Evolutionary conservation across 2,888 invertebrate genomes (phyloP), one percentile per base, ranked within the genome.

Genomic region (Halictus quadricinctus): DNA sequence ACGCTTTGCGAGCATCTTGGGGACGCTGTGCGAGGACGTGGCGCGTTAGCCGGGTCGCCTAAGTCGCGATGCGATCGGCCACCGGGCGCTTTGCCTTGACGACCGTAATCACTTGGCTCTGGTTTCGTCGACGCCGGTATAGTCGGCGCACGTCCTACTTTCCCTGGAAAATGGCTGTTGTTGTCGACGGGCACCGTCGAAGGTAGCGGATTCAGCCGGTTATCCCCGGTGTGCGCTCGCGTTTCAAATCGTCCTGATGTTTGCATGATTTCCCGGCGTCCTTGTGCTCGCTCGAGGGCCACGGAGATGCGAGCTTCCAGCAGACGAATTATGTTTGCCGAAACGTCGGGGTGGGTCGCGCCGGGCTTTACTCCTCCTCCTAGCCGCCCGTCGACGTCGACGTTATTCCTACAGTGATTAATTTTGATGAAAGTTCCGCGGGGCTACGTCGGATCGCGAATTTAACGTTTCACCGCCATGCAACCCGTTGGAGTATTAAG

Each of bases 221-320:
- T 69, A 77, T 69, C 36, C 69, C 41, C 43, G n/a, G 60, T 25
- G 60, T 60, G 21, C 48, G 66, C 50, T 70, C 70, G 48, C 69
- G 41, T 77, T 77, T 77, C 77, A 77, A 77, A 77, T 77, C 69
- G 41, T 54, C 46, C 50, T 25, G 50, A 69, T 70, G 41, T 77
- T 70, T 77, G 43, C 64, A 79, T 64, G 72, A 79, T 79, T 72
- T 13, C 25, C 25, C 46, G 48, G 41, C n/a, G 46, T 60, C 79
- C 46, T 70, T 74, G 54, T 21, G 54, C n/a, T 4, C 36, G 18
- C 41, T 43, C 29, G 18, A 36, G 58, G 10, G 18, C 36, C 58
- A 36, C 18, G 7, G n/a, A n/a, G 21, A 50, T 18, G 46, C 25
- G 25, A 46, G 15, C 21, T 29, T 29, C 29, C 48, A 15, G 41